These are phyloP conservation scores for Scopus umbretta DNA, from an alignment of 2,113 vertebrate genomes.

Conservation along the genomic window DNA sequence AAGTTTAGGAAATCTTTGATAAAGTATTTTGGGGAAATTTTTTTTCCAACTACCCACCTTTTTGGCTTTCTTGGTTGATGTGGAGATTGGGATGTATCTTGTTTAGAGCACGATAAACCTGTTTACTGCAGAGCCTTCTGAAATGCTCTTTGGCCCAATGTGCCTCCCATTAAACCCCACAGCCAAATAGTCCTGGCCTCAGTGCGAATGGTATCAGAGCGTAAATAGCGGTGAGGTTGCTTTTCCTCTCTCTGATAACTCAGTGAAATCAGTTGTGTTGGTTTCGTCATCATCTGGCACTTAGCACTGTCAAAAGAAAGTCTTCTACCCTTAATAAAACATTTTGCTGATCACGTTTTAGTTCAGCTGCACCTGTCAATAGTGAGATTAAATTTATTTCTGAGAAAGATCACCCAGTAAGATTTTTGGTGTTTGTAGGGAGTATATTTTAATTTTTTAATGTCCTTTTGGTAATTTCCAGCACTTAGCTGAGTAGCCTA, in stretches of 20 bases:
- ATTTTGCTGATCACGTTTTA: accelerated
- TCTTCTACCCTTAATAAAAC: background rate
- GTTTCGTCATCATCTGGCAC: background rate
- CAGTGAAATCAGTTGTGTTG: background rate
- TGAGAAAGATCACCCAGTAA: background rate
- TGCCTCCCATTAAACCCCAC: background rate
- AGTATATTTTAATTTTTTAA: background rate
- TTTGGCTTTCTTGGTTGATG: background rate
- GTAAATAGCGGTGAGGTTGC: background rate
- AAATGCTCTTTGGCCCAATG: background rate
- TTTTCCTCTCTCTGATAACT: background rate
- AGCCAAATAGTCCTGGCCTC: background rate
- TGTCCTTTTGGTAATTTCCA: background rate
- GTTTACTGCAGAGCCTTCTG: background rate
- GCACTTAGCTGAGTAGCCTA: background rate
- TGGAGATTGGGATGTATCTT: background rate
- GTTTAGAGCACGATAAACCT: background rate
- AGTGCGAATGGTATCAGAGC: accelerated
- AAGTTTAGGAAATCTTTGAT: background rate
- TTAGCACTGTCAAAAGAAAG: no score
- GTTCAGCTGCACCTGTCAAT: background rate
- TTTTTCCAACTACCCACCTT: background rate
- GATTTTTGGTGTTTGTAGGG: background rate
- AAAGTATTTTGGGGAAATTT: background rate
- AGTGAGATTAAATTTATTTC: background rate